A percentile compares a stretch with the other conserved stretches of the same genome.
These are phyloP conservation scores for Drosophila murphyi DNA, from an alignment of 1,140 invertebrate species.

Conservation along the genomic window DNA sequence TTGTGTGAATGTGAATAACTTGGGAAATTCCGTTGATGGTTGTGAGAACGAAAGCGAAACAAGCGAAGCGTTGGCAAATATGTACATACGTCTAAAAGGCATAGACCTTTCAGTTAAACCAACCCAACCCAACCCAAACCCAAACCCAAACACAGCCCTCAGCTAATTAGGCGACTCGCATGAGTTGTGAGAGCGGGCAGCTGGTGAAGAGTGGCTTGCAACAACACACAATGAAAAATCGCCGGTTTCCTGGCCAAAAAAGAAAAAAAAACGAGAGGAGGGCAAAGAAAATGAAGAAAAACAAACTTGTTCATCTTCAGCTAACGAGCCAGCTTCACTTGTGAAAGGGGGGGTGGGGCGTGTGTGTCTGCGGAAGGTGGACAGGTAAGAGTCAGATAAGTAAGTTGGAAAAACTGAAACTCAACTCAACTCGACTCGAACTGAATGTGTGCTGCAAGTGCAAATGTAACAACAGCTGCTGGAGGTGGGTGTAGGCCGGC, in stretches of 20 bases:
- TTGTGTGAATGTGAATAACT: conserved; percentile 50
- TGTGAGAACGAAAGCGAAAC: conserved; percentile 77
- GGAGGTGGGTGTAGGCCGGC: conserved; percentile 47
- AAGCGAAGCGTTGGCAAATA: conserved; percentile 35
- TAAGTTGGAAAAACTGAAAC: conserved; percentile 19
- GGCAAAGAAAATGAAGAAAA: conserved; percentile 24
- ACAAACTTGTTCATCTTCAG: conserved; percentile 80
- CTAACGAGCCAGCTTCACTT: conserved; percentile 56
- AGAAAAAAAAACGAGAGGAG: conserved; percentile 47
- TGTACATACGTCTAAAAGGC: conserved; percentile 1
- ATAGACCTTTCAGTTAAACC: conserved; percentile 3
- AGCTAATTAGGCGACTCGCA: conserved; percentile 73
- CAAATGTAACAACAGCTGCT: conserved; percentile 75
- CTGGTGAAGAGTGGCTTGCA: conserved; percentile 16
- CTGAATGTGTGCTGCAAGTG: conserved; percentile 54
- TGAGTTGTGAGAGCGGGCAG: conserved; percentile 52
- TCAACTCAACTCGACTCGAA: neutral
- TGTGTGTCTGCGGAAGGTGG: conserved; percentile 3
- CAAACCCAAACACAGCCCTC: conserved; percentile 16
- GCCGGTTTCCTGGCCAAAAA: conserved; percentile 64
- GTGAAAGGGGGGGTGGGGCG: neutral
- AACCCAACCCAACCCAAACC: neutral
- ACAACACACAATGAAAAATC: conserved; percentile 71
- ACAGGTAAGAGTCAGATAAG: conserved; percentile 29
- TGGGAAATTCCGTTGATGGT: conserved; percentile 39